These are phyloP conservation scores for Phymatocera aterrima DNA, from an alignment of 2,888 invertebrate genomes.

Conservation along the genomic window DNA sequence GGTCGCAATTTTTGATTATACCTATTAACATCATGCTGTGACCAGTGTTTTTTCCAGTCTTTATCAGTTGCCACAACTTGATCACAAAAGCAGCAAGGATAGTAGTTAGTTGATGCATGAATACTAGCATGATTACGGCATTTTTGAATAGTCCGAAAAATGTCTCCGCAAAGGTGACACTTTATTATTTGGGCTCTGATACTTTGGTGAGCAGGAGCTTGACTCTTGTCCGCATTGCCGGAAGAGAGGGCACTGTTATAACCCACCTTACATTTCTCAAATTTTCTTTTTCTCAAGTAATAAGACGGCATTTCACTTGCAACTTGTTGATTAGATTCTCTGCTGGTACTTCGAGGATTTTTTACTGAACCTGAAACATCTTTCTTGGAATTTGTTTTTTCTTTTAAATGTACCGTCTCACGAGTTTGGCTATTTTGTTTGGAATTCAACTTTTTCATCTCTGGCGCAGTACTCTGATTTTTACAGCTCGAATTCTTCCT, in stretches of 20 bases:
- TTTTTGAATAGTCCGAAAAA: neutral
- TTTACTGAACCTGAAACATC: neutral
- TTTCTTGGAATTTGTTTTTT: neutral
- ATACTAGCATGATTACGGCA: neutral
- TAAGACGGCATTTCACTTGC: neutral
- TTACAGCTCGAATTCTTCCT: too few relatives aligned
- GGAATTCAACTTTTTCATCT: too few relatives aligned
- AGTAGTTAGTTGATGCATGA: neutral
- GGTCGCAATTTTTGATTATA: neutral
- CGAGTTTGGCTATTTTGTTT: neutral
- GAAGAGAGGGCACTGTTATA: neutral
- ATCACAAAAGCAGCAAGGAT: neutral
- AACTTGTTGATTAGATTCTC: too few relatives aligned
- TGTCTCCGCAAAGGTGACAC: neutral
- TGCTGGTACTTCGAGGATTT: neutral
- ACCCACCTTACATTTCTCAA: neutral
- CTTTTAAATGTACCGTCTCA: neutral
- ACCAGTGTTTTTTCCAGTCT: neutral
- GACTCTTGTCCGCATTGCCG: neutral
- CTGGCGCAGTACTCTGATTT: too few relatives aligned
- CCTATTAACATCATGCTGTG: neutral
- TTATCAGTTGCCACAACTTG: neutral
- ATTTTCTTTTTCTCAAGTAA: neutral
- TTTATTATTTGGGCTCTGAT: neutral
- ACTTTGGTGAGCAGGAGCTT: neutral